Evolutionary conservation across 2,888 invertebrate genomes (phyloP), one percentile per base, ranked within the genome.

Genomic region (Tetranychus truncatus): DNA sequence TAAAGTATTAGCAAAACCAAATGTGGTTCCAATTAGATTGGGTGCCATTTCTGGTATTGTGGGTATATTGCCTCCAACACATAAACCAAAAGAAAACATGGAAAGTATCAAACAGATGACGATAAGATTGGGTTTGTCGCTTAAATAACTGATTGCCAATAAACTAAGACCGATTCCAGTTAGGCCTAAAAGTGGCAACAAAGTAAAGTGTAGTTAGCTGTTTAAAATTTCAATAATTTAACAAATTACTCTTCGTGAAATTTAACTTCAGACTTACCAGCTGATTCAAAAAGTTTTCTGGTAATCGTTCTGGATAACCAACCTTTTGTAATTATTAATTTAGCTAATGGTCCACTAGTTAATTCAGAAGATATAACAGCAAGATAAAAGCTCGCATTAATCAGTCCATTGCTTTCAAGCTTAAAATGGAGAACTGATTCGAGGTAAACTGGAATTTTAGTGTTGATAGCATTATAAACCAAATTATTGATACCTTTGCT

Each of bases 11-110:
- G 75, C 44, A 11, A 76, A 21, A 15, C 76, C 76, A 24, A 75
- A 67, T 18, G 75, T 73, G 9, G 73, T 73, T 15, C 76, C 76
- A 6, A 67, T 73, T 11, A 76, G 73, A 73, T 75, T 46, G 0
- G 76, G 76, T 20, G 76, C 75, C 44, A 66, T 74, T 67, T 75
- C 75, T 8, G 76, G 46, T 45, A 73, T 66, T 7, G 75, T 75
- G 8, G 75, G 76, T 20, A 72, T 73, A 46, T 76, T 75, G 45
- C 76, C 76, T 9, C 76, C 76, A 18, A 73, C 73, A 18, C 66
- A 11, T 18, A 75, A 69, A 1, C 76, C 76, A 71, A 73, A 73
- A 9, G 34, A 72, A 66, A 72, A 67, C 73, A 76, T 73, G 15
- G 46, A 21, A 1, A 24, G 15, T 18, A 76, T 66, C 11, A 76